Evolutionary conservation across 2,888 invertebrate species (phyloP).

Genomic region (Sarcophaga carnaria): DNA sequence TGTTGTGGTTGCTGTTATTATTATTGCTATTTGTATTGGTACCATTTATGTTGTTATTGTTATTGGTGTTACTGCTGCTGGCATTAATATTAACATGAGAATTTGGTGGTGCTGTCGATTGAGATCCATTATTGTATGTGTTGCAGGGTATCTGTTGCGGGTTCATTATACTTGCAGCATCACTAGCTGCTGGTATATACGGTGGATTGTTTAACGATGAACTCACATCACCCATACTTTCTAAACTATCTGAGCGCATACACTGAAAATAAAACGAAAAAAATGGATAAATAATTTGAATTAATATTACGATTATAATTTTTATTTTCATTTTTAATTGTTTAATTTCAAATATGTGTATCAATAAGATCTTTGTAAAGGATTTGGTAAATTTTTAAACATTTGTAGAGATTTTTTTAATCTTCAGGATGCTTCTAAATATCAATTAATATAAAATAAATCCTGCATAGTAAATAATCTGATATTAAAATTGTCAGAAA

Average conservation of each 20-base stretch:
- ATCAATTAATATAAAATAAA: too few relatives aligned
- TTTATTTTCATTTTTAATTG: neutral
- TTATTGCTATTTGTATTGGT: constrained; percentile 73
- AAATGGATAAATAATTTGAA: neutral
- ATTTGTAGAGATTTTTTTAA: too few relatives aligned
- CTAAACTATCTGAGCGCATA: constrained; percentile 85
- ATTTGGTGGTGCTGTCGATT: constrained; percentile 76
- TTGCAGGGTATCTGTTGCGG: constrained; percentile 75
- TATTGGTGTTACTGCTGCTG: constrained; percentile 73
- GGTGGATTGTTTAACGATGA: constrained; percentile 80
- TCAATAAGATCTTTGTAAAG: neutral
- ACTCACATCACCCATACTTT: constrained; percentile 85
- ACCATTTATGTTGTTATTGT: constrained; percentile 75
- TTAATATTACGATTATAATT: neutral
- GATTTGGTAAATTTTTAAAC: too few relatives aligned
- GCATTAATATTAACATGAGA: constrained; percentile 74
- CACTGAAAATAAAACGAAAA: constrained; percentile 74
- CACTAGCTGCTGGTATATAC: constrained; percentile 80
- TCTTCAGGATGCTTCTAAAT: too few relatives aligned
- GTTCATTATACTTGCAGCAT: constrained; percentile 75
- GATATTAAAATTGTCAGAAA: too few relatives aligned
- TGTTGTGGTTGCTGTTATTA: constrained; percentile 55
- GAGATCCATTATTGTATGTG: constrained; percentile 73
- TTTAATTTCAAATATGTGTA: neutral
- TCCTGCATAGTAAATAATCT: too few relatives aligned